Evolutionary conservation across 2,797 vertebrate genomes (phyloP).

Genomic region (Emys orbicularis): DNA sequence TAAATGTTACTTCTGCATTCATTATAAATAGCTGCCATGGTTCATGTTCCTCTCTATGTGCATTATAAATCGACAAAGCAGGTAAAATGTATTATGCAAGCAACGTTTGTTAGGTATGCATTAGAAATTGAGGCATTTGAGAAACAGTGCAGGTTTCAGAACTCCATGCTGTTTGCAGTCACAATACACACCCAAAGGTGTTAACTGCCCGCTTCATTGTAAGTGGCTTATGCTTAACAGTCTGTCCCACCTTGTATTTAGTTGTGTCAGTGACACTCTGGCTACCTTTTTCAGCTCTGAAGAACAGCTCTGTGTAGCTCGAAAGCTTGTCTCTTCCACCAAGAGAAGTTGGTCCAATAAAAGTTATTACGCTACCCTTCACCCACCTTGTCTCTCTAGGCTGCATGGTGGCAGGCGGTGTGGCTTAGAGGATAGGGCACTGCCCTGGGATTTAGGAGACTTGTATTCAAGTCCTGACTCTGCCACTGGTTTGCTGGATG

Average conservation of each 20-base stretch:
- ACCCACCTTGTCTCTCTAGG: neutral
- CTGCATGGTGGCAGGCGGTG: neutral
- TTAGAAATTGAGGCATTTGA: neutral
- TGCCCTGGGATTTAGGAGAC: neutral
- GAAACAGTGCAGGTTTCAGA: neutral
- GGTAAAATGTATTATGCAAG: neutral
- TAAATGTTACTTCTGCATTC: neutral
- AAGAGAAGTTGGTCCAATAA: neutral
- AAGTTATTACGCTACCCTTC: neutral
- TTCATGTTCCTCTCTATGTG: neutral
- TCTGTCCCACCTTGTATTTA: neutral
- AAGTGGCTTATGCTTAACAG: neutral
- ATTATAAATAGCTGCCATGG: neutral
- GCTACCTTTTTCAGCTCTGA: neutral
- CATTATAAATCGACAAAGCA: neutral
- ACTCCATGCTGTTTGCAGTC: neutral
- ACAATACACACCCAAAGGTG: neutral
- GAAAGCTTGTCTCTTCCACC: neutral
- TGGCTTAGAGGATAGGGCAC: fast-evolving
- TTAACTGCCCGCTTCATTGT: neutral
- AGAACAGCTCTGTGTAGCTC: neutral
- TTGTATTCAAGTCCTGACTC: neutral
- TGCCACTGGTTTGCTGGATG: neutral
- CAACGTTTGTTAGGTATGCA: neutral
- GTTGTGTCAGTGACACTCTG: neutral